These are phyloP conservation scores for Rostratula benghalensis DNA, from an alignment of 2,113 vertebrate species.

Conservation along the genomic window DNA sequence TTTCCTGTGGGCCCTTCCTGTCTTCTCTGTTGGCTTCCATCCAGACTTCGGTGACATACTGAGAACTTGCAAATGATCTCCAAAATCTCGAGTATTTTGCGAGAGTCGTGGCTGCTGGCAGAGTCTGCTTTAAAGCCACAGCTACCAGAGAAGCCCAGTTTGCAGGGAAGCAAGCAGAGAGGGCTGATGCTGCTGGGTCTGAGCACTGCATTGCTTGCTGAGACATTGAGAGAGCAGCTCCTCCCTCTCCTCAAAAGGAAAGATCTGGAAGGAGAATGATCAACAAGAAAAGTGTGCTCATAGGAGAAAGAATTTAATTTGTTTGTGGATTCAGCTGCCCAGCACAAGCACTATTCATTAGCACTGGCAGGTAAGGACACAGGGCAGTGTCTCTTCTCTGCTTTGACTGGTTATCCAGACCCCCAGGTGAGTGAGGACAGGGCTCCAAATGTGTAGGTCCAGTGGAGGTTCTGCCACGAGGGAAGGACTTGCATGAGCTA, in stretches of 20 bases:
- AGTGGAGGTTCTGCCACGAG: neutral
- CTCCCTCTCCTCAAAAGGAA: neutral
- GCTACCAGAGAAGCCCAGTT: neutral
- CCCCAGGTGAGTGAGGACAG: neutral
- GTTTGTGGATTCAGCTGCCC: neutral
- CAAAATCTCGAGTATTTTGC: neutral
- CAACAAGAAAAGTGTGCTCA: neutral
- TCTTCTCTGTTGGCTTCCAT: neutral
- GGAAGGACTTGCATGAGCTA: neutral
- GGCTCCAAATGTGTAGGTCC: neutral
- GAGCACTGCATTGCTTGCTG: neutral
- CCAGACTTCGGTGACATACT: rapidly evolving
- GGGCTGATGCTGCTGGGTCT: neutral
- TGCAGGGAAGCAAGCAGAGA: neutral
- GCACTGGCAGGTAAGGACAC: neutral
- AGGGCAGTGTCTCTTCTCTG: neutral
- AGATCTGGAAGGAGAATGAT: neutral
- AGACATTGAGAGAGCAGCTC: neutral
- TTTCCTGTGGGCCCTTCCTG: neutral
- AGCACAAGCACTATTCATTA: neutral
- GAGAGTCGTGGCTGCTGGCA: neutral
- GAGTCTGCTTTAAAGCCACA: rapidly evolving
- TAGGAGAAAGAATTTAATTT: neutral
- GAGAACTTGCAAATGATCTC: neutral
- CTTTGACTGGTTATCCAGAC: neutral